Percentiles rank a stretch among this genome's conserved stretches.
phyloP scores from a whole-genome alignment of 1,140 invertebrate genomes.

The Caenorhabditis briggsae region DNA sequence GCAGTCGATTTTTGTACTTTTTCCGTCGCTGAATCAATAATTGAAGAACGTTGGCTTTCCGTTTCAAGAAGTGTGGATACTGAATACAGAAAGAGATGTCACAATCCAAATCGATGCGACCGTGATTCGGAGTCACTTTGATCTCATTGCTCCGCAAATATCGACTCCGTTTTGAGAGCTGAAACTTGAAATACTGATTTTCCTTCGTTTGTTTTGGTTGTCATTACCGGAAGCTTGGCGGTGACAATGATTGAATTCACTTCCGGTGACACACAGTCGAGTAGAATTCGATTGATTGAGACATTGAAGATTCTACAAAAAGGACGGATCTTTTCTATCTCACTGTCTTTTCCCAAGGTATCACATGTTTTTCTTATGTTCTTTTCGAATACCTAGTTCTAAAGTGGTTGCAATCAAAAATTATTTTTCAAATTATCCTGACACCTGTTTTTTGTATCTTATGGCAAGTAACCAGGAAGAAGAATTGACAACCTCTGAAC shows the following conservation, averaged over 20 bases:
- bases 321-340: background rate
- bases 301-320: conserved; percentile 37
- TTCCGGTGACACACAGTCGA: conserved; percentile 13
- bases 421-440: background rate
- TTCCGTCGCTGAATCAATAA: conserved; percentile 93
- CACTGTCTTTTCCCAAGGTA: background rate
- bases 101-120: conserved; percentile 34
- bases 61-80: conserved; percentile 97
- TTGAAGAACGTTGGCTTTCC: conserved; percentile 91
- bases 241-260: conserved; percentile 36
- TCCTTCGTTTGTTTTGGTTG: background rate
- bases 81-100: conserved; percentile 79
- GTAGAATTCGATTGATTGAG: conserved; percentile 21
- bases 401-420: background rate
- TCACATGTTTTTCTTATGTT: background rate
- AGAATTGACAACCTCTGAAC: background rate
- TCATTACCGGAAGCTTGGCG: conserved; percentile 12
- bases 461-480: background rate
- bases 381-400: background rate
- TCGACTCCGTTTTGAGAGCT: conserved; percentile 39
- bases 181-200: background rate
- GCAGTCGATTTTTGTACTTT: conserved; percentile 97
- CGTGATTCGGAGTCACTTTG: conserved; percentile 41
- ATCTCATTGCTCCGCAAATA: conserved; percentile 49
- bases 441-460: conserved; percentile 5